phyloP scores from a whole-genome alignment of 2,113 vertebrate genomes.

The Thymallus thymallus region DNA sequence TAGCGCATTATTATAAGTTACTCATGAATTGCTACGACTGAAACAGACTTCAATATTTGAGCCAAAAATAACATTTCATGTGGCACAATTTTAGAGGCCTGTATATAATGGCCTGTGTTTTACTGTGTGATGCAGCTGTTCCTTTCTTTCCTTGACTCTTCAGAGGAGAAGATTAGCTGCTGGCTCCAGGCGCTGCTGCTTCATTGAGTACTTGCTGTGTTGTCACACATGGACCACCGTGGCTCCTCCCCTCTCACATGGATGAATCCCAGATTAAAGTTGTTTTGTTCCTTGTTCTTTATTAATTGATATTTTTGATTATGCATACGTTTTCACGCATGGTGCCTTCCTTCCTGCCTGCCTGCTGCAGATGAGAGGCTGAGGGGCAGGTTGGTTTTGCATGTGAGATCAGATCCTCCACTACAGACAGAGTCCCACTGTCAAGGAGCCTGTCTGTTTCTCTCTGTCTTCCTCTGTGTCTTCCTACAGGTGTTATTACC shows the following conservation, averaged over 20 bases:
- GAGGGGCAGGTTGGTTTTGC: not conserved
- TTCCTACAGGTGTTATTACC: not conserved
- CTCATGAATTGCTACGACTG: not conserved
- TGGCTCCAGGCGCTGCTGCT: conserved; percentile 48
- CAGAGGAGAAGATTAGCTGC: conserved; percentile 21
- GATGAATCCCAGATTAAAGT: conserved; percentile 35
- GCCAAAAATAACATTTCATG: not conserved
- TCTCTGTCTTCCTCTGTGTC: too few species aligned
- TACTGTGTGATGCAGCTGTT: not conserved
- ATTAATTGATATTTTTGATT: conserved; percentile 5
- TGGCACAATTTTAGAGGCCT: conserved; percentile 27
- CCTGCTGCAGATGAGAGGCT: not conserved
- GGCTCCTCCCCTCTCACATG: conserved; percentile 22
- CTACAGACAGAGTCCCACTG: too few species aligned
- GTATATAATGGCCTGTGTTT: conserved; percentile 15
- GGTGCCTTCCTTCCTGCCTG: not conserved
- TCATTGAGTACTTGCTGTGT: conserved; percentile 47
- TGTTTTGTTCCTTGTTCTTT: conserved; percentile 15
- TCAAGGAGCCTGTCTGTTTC: too few species aligned
- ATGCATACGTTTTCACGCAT: not conserved
- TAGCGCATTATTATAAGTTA: not conserved
- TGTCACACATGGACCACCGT: conserved; percentile 24
- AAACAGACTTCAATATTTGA: not conserved
- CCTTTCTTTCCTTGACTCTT: conserved; percentile 32
- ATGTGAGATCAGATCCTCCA: not conserved